Percentiles rank a stretch among this genome's conserved stretches.
These are phyloP conservation scores for Urocitellus parryii DNA, from an alignment of 2,113 vertebrate genomes.

Conservation along the genomic window DNA sequence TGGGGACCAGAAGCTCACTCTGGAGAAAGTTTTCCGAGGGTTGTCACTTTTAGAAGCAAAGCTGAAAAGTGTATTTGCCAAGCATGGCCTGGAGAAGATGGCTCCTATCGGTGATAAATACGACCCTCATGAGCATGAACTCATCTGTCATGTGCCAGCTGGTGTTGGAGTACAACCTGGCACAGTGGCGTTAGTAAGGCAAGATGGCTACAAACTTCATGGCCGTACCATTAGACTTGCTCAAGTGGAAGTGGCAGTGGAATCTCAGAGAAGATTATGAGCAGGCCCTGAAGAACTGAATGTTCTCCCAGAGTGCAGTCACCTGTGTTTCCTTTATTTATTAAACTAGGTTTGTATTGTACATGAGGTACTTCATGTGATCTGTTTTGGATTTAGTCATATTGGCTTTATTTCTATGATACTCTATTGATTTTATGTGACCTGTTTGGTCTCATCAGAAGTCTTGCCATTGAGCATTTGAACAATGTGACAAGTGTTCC, in stretches of 20 bases:
- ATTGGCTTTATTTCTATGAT: constrained; percentile 80
- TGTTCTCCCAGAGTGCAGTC: constrained; percentile 55
- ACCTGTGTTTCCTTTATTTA: constrained; percentile 87
- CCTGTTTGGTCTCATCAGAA: constrained; percentile 68
- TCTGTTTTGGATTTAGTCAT: constrained; percentile 76
- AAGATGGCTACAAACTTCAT: constrained; percentile 93
- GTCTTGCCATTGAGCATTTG: constrained; percentile 75
- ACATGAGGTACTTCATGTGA: constrained; percentile 81
- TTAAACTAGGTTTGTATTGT: constrained; percentile 83
- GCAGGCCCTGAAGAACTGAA: background rate
- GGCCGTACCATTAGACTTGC: constrained; percentile 93
- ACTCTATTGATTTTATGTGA: constrained; percentile 78
- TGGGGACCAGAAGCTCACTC: constrained; percentile 83
- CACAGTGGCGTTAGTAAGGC: constrained; percentile 89
- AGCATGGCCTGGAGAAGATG: constrained; percentile 94
- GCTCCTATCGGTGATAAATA: constrained; percentile 90
- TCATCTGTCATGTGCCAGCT: constrained; percentile 91
- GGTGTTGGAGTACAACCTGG: constrained; percentile 88
- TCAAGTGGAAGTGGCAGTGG: constrained; percentile 91
- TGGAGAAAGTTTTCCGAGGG: constrained; percentile 87
- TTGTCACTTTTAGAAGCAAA: constrained; percentile 89
- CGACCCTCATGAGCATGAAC: constrained; percentile 93
- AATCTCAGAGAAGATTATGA: constrained; percentile 85
- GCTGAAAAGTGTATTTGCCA: constrained; percentile 91
- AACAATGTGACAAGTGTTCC: constrained; percentile 64